Evolutionary conservation across 2,888 invertebrate genomes (phyloP).

Genomic region (Erebia ligea): DNA sequence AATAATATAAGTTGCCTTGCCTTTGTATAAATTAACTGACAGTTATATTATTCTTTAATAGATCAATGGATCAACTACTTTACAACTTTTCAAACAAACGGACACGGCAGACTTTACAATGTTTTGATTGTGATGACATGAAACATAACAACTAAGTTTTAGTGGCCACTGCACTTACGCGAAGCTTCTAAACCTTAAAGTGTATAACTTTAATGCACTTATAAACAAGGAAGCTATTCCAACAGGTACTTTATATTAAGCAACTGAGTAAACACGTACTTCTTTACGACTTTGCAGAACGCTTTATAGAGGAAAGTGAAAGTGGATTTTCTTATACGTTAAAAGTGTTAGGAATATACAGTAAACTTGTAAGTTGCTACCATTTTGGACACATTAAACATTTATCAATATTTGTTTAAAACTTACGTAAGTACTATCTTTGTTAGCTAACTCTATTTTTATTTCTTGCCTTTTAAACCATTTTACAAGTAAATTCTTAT

Average conservation of each 20-base stretch:
- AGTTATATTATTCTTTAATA: too few relatives aligned
- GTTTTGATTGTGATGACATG: not conserved
- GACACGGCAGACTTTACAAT: not conserved
- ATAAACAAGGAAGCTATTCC: slow-evolving; percentile 14
- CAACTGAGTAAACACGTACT: slow-evolving; percentile 17
- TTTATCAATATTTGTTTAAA: slow-evolving; percentile 9
- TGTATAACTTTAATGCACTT: slow-evolving; percentile 2
- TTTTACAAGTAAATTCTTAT: too few relatives aligned
- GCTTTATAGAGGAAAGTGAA: slow-evolving; percentile 24
- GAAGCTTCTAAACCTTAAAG: slow-evolving; percentile 17
- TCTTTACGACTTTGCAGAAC: slow-evolving; percentile 24
- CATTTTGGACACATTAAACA: slow-evolving; percentile 2
- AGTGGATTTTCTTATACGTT: slow-evolving; percentile 25
- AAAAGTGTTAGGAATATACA: slow-evolving; percentile 12
- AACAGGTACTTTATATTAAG: slow-evolving; percentile 19
- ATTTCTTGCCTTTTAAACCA: too few relatives aligned
- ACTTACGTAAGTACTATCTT: not conserved
- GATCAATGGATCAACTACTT: too few relatives aligned
- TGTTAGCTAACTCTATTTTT: not conserved
- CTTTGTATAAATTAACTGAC: too few relatives aligned
- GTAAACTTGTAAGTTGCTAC: not conserved
- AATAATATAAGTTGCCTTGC: too few relatives aligned
- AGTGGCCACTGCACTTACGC: not conserved
- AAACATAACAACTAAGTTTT: not conserved
- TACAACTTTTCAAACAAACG: not conserved